Evolutionary conservation across 23 tunicate species (phyloP).

Genomic region (Oikopleura vanhoeffeni): DNA sequence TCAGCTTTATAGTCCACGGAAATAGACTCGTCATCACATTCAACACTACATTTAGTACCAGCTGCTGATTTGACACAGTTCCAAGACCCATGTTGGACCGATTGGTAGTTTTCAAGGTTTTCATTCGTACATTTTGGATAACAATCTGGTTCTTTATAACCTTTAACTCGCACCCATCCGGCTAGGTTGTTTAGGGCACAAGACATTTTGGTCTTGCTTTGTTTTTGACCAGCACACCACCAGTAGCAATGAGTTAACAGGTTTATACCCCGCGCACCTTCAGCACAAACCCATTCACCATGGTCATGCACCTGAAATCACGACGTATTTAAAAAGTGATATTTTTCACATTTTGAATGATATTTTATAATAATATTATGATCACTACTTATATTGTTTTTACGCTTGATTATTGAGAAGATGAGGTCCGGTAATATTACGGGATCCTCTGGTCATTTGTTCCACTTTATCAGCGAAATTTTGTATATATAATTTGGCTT

Average conservation of each 20-base stretch:
- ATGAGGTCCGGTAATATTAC: no score
- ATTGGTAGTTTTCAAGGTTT: background rate
- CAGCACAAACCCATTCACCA: background rate
- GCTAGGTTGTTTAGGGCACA: background rate
- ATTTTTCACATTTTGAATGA: no score
- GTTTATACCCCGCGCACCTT: background rate
- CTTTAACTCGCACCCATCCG: background rate
- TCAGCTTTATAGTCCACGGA: background rate
- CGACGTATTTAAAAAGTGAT: no score
- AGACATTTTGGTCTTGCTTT: background rate
- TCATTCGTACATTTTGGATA: background rate
- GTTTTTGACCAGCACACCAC: background rate
- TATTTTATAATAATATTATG: no score
- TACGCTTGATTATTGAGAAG: no score
- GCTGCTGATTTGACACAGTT: background rate
- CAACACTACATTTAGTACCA: background rate
- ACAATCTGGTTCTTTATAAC: background rate
- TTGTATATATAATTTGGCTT: no score
- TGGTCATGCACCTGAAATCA: no score
- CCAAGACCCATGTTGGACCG: background rate
- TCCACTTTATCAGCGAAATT: no score
- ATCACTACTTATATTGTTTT: no score
- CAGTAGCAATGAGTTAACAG: background rate
- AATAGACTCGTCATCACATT: background rate
- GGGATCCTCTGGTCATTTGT: no score